phyloP scores from a whole-genome alignment of 1,140 invertebrate species.

The Paraescarpia echinospica region DNA sequence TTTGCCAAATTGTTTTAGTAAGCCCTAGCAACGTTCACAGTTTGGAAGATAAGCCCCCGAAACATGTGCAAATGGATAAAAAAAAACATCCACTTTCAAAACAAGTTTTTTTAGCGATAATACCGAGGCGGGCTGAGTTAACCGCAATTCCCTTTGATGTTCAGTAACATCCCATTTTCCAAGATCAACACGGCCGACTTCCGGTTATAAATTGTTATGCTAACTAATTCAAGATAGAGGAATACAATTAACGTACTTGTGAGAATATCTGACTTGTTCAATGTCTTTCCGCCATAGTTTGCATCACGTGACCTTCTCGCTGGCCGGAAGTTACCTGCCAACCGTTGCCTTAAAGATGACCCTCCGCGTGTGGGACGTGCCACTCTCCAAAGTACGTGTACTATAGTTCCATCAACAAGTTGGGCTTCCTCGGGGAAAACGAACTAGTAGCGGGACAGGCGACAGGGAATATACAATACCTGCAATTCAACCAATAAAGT shows the following conservation, averaged over 20 bases:
- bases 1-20: too few species aligned
- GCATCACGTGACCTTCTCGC: not conserved
- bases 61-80: too few species aligned
- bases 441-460: conserved; percentile 7
- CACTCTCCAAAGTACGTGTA: not conserved
- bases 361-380: conserved; percentile 6
- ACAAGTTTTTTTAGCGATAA: too few species aligned
- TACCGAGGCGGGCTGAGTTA: too few species aligned
- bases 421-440: conserved; percentile 16
- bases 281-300: not conserved
- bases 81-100: too few species aligned
- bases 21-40: too few species aligned
- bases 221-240: too few species aligned
- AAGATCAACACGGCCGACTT: too few species aligned
- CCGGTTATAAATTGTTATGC: too few species aligned
- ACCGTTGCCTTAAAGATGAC: conserved; percentile 17
- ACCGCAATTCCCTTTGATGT: too few species aligned
- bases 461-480: conserved; percentile 7
- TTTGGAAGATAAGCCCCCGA: too few species aligned
- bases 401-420: conserved; percentile 19
- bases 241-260: not conserved
- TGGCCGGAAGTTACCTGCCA: not conserved
- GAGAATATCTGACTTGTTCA: not conserved
- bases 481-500: not conserved
- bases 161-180: too few species aligned